These are phyloP conservation scores for Rhopalosiphum padi DNA, from an alignment of 1,140 invertebrate species.

Conservation along the genomic window DNA sequence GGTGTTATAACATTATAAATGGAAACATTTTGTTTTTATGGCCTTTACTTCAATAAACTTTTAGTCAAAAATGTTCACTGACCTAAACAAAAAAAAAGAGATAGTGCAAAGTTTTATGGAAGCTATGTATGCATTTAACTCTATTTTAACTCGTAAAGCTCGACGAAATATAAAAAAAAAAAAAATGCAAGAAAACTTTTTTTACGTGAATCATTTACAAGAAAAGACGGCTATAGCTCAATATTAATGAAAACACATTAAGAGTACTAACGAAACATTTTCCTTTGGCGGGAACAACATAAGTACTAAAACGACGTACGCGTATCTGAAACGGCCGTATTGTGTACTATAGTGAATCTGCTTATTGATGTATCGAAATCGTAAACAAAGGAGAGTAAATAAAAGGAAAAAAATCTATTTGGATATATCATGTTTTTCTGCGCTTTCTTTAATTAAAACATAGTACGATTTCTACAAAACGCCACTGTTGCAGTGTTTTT, in stretches of 20 bases:
- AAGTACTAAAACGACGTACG: neutral
- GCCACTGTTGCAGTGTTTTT: neutral
- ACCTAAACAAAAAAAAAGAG: slow-evolving; percentile 18
- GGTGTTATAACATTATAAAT: neutral
- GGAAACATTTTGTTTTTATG: neutral
- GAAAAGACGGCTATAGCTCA: neutral
- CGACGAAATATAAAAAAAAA: neutral
- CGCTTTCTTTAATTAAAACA: neutral
- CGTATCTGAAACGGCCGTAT: neutral
- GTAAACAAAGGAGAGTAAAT: neutral
- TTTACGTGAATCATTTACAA: neutral
- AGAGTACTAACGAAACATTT: neutral
- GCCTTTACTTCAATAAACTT: neutral
- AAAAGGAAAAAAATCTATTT: neutral
- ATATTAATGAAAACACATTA: neutral
- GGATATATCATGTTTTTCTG: neutral
- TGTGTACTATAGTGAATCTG: neutral
- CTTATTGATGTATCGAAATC: neutral
- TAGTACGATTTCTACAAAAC: neutral
- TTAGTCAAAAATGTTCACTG: neutral
- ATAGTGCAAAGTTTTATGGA: neutral
- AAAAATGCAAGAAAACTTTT: neutral
- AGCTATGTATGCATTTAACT: neutral
- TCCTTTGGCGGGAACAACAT: neutral
- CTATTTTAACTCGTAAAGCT: neutral